Evolutionary conservation across 2,113 vertebrate genomes (phyloP).

Genomic region (Verasper variegatus): DNA sequence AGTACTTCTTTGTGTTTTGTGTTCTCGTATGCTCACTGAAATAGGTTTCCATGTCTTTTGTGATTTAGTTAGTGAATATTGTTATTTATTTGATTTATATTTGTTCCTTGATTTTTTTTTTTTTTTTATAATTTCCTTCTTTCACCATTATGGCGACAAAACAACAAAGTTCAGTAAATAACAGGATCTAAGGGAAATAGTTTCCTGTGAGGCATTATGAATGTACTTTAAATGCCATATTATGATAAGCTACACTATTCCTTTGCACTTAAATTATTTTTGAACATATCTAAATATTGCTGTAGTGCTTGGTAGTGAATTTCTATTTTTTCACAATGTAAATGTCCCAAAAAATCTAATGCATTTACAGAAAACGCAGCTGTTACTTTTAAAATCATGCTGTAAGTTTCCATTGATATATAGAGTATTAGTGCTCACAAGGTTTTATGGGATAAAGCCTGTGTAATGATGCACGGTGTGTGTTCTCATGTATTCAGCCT

Average conservation of each 20-base stretch:
- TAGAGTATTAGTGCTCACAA: background rate
- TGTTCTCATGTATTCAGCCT: conserved; percentile 22
- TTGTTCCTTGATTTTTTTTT: background rate
- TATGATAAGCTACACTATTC: conserved; percentile 43
- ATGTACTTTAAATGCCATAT: conserved; percentile 72
- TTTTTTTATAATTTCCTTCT: too few relatives aligned
- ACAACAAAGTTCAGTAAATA: background rate
- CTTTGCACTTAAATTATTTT: conserved; percentile 66
- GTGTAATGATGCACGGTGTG: conserved; percentile 11
- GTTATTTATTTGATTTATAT: conserved; percentile 23
- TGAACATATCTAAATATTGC: conserved; percentile 60
- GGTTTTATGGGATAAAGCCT: conserved; percentile 13
- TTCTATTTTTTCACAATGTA: conserved; percentile 58
- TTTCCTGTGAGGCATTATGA: conserved; percentile 54
- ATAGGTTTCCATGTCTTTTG: conserved; percentile 15
- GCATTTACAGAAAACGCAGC: background rate
- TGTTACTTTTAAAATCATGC: conserved; percentile 11
- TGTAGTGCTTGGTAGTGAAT: conserved; percentile 41
- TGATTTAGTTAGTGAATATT: conserved; percentile 29
- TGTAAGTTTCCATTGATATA: conserved; percentile 16
- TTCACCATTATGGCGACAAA: background rate
- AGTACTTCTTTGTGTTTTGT: conserved; percentile 18
- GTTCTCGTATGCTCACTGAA: background rate
- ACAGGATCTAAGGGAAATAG: conserved; percentile 17
- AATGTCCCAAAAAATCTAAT: conserved; percentile 23